phyloP scores from a whole-genome alignment of 2,888 invertebrate species.

The Chloroclystis v-ata region DNA sequence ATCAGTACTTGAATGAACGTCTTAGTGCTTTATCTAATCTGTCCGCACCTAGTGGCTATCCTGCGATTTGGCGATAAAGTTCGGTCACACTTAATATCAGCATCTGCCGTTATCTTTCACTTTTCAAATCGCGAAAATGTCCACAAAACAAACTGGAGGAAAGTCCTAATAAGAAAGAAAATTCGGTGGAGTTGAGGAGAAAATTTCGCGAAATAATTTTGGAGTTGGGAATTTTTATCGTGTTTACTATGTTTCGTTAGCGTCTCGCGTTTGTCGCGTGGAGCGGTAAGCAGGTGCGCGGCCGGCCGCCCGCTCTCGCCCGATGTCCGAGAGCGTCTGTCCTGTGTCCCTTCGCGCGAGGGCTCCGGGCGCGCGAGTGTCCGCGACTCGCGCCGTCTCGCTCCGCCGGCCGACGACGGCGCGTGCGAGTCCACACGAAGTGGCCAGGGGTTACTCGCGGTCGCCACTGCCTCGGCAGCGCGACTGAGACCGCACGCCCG shows the following conservation, averaged over 20 bases:
- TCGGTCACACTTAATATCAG: constrained; percentile 51
- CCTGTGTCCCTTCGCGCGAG: constrained; percentile 77
- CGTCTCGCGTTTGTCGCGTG: constrained; percentile 65
- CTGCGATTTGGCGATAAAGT: constrained; percentile 51
- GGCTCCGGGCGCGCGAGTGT: constrained; percentile 73
- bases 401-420: constrained; percentile 73
- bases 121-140: constrained; percentile 50
- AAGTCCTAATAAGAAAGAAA: constrained; percentile 31
- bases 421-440: constrained; percentile 75
- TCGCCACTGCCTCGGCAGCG: constrained; percentile 69
- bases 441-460: constrained; percentile 79
- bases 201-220: constrained; percentile 37
- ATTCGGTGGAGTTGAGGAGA: constrained; percentile 9
- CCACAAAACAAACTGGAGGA: constrained; percentile 46
- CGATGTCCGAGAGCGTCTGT: constrained; percentile 79
- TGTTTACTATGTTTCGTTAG: constrained; percentile 59
- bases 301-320: constrained; percentile 78
- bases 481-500: constrained; percentile 60
- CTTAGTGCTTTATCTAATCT: constrained; percentile 71
- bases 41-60: constrained; percentile 66
- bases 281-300: constrained; percentile 70
- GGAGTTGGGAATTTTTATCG: constrained; percentile 37
- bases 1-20: constrained; percentile 70
- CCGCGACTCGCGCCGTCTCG: constrained; percentile 69
- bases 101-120: constrained; percentile 58